These are phyloP conservation scores for Semibalanus balanoides DNA, from an alignment of 1,140 invertebrate genomes.

Conservation along the genomic window DNA sequence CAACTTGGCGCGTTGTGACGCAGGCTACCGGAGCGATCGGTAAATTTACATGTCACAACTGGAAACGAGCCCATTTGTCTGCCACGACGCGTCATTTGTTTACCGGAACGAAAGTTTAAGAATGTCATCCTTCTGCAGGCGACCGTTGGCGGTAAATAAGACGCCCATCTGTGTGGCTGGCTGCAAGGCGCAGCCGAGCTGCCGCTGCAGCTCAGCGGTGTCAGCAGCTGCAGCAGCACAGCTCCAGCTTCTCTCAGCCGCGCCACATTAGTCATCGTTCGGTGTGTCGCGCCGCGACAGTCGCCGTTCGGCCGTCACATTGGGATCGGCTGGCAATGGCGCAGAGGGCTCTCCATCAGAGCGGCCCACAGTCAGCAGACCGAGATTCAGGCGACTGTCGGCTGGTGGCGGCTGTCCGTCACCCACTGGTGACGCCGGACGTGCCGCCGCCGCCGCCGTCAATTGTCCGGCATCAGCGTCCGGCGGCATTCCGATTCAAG, in stretches of 20 bases:
- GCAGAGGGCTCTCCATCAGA: no score
- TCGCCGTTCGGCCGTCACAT: no score
- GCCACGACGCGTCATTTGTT: neutral
- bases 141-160: neutral
- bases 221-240: no score
- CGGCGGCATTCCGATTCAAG: neutral
- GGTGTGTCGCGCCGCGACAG: no score
- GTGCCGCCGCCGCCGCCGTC: neutral
- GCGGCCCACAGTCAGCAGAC: no score
- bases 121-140: neutral
- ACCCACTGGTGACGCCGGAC: neutral
- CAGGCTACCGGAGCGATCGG: neutral
- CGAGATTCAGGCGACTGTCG: no score
- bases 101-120: neutral
- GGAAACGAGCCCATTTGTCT: neutral
- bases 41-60: neutral
- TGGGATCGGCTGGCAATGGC: no score
- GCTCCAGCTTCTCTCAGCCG: no score
- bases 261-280: no score
- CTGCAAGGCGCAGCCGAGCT: neutral
- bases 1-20: neutral
- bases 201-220: neutral
- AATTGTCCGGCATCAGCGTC: neutral
- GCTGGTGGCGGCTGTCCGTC: no score
- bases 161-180: neutral